phyloP scores from a whole-genome alignment of 1,140 invertebrate genomes.

The Pantala flavescens region DNA sequence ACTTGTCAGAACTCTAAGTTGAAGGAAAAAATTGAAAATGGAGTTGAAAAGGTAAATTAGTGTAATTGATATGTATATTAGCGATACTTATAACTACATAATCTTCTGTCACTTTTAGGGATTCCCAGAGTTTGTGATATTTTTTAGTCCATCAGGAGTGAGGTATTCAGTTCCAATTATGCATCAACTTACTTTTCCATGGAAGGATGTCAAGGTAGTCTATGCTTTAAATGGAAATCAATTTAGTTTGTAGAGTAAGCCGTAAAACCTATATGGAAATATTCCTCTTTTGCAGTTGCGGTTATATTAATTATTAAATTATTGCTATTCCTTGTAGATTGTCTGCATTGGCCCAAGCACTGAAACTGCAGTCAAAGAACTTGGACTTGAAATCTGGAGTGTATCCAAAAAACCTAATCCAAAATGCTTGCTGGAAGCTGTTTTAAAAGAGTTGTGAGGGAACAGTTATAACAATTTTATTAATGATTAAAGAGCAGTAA shows the following conservation, averaged over 20 bases:
- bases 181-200: slow-evolving; percentile 25
- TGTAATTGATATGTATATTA: no score
- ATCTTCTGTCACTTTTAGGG: slow-evolving; percentile 19
- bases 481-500: no score
- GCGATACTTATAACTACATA: no score
- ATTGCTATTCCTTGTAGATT: slow-evolving; percentile 27
- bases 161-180: slow-evolving; percentile 27
- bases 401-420: slow-evolving; percentile 33
- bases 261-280: no score
- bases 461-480: no score
- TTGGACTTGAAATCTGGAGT: slow-evolving; percentile 28
- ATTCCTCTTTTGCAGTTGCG: not conserved
- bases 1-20: slow-evolving; percentile 31
- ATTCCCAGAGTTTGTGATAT: slow-evolving; percentile 33
- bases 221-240: not conserved
- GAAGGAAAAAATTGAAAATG: slow-evolving; percentile 26
- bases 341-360: slow-evolving; percentile 39
- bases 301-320: not conserved
- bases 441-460: not conserved
- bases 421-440: slow-evolving; percentile 16
- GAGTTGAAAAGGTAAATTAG: slow-evolving; percentile 23
- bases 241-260: no score
- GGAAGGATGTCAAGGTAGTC: slow-evolving; percentile 27
- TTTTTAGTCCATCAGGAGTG: slow-evolving; percentile 40
- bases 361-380: slow-evolving; percentile 30